Conservation (phyloP, 2,797 vertebrate genomes). For the Bryconaethiops microstoma region DNA sequence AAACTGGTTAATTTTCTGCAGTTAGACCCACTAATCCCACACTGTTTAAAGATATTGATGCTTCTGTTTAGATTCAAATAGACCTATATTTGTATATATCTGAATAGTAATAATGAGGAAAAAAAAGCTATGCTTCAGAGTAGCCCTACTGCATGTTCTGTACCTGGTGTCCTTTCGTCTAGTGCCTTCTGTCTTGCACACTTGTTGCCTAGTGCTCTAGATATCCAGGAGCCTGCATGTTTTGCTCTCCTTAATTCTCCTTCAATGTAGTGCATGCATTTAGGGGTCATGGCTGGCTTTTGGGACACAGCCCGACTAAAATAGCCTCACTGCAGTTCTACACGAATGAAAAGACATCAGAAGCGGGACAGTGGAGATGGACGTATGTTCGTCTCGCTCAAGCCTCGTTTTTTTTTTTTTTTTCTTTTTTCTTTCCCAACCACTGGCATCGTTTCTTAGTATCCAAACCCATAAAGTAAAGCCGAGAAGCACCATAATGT, state of each 20-base stretch:
- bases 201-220: slow-evolving; percentile 17
- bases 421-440: too few relatives aligned
- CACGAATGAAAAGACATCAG: too few relatives aligned
- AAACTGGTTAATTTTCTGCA: background rate
- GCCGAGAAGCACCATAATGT: slow-evolving; percentile 23
- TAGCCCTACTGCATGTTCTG: background rate
- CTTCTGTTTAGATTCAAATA: background rate
- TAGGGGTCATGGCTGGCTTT: background rate
- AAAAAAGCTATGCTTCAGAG: background rate
- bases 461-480: slow-evolving; percentile 7
- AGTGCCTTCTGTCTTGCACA: slow-evolving; percentile 27
- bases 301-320: slow-evolving; percentile 23
- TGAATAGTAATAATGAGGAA: background rate
- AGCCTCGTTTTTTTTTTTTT: slow-evolving; percentile 13
- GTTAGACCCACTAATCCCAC: background rate
- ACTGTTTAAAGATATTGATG: too few relatives aligned
- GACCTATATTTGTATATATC: background rate
- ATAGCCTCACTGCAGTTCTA: background rate
- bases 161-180: slow-evolving; percentile 1
- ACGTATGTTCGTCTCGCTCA: slow-evolving; percentile 16
- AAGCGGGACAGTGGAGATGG: too few relatives aligned
- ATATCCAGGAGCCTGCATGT: slow-evolving; percentile 1
- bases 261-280: background rate
- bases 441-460: too few relatives aligned
- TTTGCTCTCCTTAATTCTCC: background rate